Conservation (phyloP, 2,113 vertebrate species). For the Chitala chitala region DNA sequence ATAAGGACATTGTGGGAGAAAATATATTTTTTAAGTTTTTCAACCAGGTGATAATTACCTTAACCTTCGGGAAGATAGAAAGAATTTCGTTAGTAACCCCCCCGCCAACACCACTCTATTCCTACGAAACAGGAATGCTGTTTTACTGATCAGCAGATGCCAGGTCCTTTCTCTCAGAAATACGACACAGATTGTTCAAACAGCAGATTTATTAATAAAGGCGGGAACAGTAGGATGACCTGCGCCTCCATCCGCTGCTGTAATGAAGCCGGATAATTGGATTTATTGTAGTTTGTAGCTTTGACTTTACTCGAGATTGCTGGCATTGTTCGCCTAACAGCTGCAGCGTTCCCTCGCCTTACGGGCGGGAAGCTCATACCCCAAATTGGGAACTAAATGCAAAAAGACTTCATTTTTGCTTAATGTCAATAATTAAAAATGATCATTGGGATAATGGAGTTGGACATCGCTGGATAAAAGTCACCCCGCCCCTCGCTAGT, state of each 20-base stretch:
- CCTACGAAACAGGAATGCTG: slow-evolving; percentile 42
- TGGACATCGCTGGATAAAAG: slow-evolving; percentile 38
- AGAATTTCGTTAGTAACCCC: not conserved
- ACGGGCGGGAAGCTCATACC: slow-evolving; percentile 24
- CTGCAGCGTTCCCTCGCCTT: slow-evolving; percentile 46
- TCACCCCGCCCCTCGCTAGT: not conserved
- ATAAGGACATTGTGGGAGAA: no score
- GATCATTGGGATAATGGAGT: slow-evolving; percentile 51
- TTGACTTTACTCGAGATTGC: slow-evolving; percentile 46
- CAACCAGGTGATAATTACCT: no score
- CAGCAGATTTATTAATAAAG: slow-evolving; percentile 47
- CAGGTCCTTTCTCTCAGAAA: slow-evolving; percentile 24
- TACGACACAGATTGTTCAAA: slow-evolving; percentile 47
- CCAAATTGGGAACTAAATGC: slow-evolving; percentile 46
- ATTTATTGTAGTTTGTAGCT: slow-evolving; percentile 51
- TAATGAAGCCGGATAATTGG: slow-evolving; percentile 49
- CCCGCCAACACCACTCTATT: no score
- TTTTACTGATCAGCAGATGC: slow-evolving; percentile 38
- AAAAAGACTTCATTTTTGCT: slow-evolving; percentile 48
- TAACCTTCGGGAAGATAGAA: not conserved
- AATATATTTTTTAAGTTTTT: no score
- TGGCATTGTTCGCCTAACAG: slow-evolving; percentile 53
- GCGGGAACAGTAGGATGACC: slow-evolving; percentile 25
- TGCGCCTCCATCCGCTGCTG: slow-evolving; percentile 45
- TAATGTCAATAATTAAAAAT: slow-evolving; percentile 55